phyloP scores from a whole-genome alignment of 2,888 invertebrate species.

The Periphyllus acericola region DNA sequence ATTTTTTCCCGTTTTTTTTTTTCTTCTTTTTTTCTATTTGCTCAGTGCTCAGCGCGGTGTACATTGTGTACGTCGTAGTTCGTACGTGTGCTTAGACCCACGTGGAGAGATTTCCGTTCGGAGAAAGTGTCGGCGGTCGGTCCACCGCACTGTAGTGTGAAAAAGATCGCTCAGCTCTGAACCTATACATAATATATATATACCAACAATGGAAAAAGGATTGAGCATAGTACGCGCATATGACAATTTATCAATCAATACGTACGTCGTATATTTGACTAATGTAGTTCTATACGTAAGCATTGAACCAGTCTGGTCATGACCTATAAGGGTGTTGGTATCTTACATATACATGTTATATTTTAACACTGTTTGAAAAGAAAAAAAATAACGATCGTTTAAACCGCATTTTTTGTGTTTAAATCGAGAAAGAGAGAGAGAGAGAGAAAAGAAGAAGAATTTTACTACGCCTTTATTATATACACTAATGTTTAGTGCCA shows the following conservation, averaged over 20 bases:
- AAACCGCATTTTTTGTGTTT: slow-evolving; percentile 32
- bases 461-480: not conserved
- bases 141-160: not conserved
- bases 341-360: not conserved
- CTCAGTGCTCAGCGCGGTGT: not conserved
- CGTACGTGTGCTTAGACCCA: slow-evolving; percentile 10
- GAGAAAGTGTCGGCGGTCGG: not conserved
- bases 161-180: not conserved
- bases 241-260: slow-evolving; percentile 8
- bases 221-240: not conserved
- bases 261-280: slow-evolving; percentile 7
- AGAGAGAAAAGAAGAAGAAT: slow-evolving; percentile 25
- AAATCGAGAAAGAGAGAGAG: not conserved
- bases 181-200: too few relatives aligned
- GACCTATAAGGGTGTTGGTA: slow-evolving; percentile 37
- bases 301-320: slow-evolving; percentile 11
- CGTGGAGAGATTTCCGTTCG: not conserved
- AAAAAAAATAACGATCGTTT: slow-evolving; percentile 27
- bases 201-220: slow-evolving; percentile 21
- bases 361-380: not conserved
- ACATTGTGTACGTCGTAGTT: not conserved
- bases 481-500: not conserved
- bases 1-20: not conserved
- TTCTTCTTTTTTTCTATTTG: not conserved
- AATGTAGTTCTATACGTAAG: not conserved